Percentiles rank a stretch among this genome's conserved stretches.
phyloP scores from a whole-genome alignment of 2,113 vertebrate species.

The Octodon degus region DNA sequence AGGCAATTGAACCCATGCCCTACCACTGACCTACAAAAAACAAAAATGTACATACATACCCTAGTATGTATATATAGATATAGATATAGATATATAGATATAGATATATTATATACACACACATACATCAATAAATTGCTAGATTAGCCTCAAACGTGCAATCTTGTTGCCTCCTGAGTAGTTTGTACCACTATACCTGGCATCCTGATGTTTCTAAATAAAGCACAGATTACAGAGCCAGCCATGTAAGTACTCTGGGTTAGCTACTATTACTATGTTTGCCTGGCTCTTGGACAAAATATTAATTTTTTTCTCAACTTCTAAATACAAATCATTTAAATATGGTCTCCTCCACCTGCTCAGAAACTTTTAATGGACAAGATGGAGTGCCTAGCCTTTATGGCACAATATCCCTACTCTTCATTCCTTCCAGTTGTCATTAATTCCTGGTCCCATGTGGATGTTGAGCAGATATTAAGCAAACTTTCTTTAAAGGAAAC shows the following conservation, averaged over 20 bases:
- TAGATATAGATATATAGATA: no score
- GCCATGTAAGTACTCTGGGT: neutral
- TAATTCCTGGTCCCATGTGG: neutral
- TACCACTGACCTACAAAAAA: neutral
- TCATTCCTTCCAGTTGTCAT: neutral
- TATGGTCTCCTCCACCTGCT: neutral
- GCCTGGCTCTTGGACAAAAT: neutral
- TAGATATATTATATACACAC: no score
- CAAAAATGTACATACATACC: neutral
- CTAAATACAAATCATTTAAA: neutral
- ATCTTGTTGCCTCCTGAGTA: neutral
- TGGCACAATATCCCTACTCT: neutral
- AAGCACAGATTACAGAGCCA: neutral
- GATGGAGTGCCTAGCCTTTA: neutral
- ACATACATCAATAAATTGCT: no score
- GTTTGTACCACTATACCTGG: neutral
- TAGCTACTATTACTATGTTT: neutral
- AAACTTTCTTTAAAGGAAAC: constrained; percentile 17
- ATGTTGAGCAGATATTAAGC: neutral
- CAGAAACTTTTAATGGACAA: neutral
- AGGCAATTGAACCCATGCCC: neutral
- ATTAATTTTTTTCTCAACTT: constrained; percentile 27
- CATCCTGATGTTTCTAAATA: neutral
- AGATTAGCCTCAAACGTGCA: no score
- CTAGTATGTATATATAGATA: no score